Base-by-base conservation (phyloP, 2,888 invertebrate species). In the Heteropelma amictum region DNA sequence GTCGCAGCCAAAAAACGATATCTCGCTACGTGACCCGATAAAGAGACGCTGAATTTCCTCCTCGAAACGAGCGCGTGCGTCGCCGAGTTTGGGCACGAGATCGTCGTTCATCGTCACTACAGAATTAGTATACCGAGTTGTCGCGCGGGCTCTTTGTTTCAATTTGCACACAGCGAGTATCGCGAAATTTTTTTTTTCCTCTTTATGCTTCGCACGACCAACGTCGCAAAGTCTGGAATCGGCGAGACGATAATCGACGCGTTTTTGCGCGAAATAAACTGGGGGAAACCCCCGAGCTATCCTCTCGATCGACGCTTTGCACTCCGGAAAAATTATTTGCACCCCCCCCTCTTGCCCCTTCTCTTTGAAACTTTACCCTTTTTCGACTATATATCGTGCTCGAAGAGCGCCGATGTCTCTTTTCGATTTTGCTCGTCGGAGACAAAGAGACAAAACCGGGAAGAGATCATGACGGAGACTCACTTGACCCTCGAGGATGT, bases 401-500 rank as follows among this genome's bases (percentile, higher is more conserved):
- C 33, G 8, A 28, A 40, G n/a, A 21, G 7, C 19, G n/a, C 17
- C 12, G 30, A 28, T 19, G 40, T 12, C 51, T 38, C 51, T 64
- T 40, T 40, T 53, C 38, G 40, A 6, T 30, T 19, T 10, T n/a
- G 33, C 28, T 28, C 40, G 8, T 8, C 5, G 38, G 47, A 8
- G 17, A 49, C 19, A 28, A 26, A 33, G 10, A 33, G 35, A 38
- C 2, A 33, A 21, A 35, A n/a, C n/a, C n/a, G n/a, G n/a, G n/a
- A n/a, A n/a, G 51, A 40, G 26, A 69, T 47, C 38, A 79, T 76
- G 78, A 40, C 72, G 14, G 65, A 67, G 10, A 14, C 54, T 17
- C 30, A 45, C 21, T 79, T 70, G 28, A 75, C 69, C 45, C 67
- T 90, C 23, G 91, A 91, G 5, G 93, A 95, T 79, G 92, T 95